Evolutionary conservation across 2,797 vertebrate species (phyloP).

Genomic region (Adrianichthys oophorus): DNA sequence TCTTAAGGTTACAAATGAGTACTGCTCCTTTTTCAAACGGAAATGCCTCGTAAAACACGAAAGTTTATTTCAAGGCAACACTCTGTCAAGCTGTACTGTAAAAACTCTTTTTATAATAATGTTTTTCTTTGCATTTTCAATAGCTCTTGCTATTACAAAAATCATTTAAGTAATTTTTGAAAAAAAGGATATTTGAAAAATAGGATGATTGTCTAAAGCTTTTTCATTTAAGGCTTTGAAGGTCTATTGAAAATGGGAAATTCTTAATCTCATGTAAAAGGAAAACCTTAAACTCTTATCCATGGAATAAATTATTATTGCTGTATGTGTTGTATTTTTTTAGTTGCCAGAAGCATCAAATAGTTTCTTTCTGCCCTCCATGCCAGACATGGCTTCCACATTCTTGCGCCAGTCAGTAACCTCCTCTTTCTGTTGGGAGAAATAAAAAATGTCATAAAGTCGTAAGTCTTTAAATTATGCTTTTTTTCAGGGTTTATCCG

Average conservation of each 20-base stretch:
- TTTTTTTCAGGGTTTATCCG: background rate
- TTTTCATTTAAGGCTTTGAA: background rate
- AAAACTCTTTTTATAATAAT: too few relatives aligned
- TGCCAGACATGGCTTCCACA: conserved; percentile 75
- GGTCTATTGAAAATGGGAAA: background rate
- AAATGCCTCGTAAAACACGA: background rate
- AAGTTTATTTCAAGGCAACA: background rate
- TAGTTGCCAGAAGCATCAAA: conserved; percentile 58
- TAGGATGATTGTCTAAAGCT: background rate
- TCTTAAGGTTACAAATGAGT: conserved; percentile 35
- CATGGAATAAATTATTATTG: too few relatives aligned
- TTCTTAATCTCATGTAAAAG: background rate
- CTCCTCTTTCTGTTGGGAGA: conserved; percentile 64
- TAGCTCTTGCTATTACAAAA: too few relatives aligned
- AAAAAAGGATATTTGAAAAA: background rate
- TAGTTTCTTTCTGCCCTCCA: conserved; percentile 68
- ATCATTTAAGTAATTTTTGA: background rate
- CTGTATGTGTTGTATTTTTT: background rate
- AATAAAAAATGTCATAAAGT: background rate
- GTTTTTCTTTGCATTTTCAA: too few relatives aligned
- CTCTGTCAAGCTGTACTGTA: background rate
- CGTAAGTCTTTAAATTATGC: background rate
- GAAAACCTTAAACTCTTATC: background rate
- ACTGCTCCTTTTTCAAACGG: conserved; percentile 8
- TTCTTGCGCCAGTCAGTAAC: conserved; percentile 77